Evolutionary conservation across 2,888 invertebrate genomes (phyloP), one percentile per base, ranked within the genome.

Genomic region (Meiosimyza platycephala): DNA sequence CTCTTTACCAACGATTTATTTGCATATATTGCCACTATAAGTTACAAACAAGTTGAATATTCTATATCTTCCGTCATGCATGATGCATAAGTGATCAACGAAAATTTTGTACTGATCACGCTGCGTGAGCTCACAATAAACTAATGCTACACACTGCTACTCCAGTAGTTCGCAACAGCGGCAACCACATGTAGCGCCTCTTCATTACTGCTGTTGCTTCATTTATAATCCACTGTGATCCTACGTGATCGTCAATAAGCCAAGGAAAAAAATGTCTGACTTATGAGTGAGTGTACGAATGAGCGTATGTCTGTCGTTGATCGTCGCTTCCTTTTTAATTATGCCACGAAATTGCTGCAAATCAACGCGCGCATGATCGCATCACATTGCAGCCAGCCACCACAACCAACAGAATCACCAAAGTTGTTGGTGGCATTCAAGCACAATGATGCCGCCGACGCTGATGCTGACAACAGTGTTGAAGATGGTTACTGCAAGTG

Each of bases 281-380:
- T 33, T 51, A 28, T 33, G 52, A 12, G 18, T 13, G 55, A 11
- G 18, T 28, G 4, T 28, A 28, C 28, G 28, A 28, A 28, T 22
- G 55, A 18, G 55, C 16, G 18, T 55, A 22, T 13, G 50, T 16
- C n/a, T 12, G 50, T 15, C 22, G 64, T 64, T 48, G 28, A 18
- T 28, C 18, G 51, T 60, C 54, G 70, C 52, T 60, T 70, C 70
- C 51, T 40, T 70, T 70, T 70, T 70, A 70, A 70, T 70, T 70
- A 70, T 52, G 52, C 70, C 40, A 54, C 70, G 52, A 64, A 70
- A 70, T 70, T 70, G 70, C 40, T 52, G 54, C n/a, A 51, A 40
- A 40, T 40, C 40, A 40, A 40, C 22, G 51, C 18, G n/a, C 51
- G 51, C 57, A 57, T 57, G 22, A 22, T 12, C 22, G 47, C 63